Conservation (phyloP, 2,113 vertebrate species). For the Herpetotheres cachinnans region DNA sequence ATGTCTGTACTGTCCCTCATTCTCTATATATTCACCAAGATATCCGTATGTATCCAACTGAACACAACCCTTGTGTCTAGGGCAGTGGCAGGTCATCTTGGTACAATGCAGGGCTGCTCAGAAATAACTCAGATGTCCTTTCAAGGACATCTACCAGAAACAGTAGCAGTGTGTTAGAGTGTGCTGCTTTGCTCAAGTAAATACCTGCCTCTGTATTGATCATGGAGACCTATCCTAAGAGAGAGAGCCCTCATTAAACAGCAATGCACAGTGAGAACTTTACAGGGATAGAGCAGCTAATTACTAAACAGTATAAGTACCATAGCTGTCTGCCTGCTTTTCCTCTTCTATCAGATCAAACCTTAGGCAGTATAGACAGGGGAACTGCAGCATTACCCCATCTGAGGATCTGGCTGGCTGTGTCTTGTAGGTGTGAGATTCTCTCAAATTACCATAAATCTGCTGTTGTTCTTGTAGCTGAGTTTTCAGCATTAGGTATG, state of each 20-base stretch:
- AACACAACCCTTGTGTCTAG: not conserved
- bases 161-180: not conserved
- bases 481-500: not conserved
- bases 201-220: not conserved
- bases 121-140: not conserved
- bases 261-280: not conserved
- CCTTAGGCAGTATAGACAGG: not conserved
- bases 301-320: not conserved
- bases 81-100: not conserved
- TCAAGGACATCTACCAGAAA: not conserved
- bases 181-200: not conserved
- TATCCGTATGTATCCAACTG: conserved; percentile 80
- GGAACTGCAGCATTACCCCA: not conserved
- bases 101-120: not conserved
- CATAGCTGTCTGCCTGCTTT: not conserved
- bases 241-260: conserved; percentile 2
- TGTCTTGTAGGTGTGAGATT: not conserved
- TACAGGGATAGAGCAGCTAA: not conserved
- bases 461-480: not conserved
- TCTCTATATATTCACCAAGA: conserved; percentile 90
- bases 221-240: not conserved
- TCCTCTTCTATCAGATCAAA: not conserved
- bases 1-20: conserved; percentile 87
- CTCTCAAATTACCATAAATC: not conserved
- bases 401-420: not conserved